These are phyloP conservation scores for Frankliniella intonsa DNA, from an alignment of 2,888 invertebrate species.

Conservation along the genomic window DNA sequence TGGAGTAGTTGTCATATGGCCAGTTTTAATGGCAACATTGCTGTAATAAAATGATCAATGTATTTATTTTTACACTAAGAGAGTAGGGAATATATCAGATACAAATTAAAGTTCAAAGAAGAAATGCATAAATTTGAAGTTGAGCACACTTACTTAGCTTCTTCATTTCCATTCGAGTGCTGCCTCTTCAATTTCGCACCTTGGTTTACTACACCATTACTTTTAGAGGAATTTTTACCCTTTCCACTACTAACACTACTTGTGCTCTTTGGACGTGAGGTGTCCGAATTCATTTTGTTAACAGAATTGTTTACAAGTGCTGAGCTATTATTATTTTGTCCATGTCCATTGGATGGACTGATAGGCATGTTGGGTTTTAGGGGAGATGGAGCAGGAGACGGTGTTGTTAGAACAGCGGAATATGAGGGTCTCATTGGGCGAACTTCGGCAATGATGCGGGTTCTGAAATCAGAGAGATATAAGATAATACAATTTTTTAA, in stretches of 20 bases:
- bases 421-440: constrained; percentile 83
- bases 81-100: not conserved
- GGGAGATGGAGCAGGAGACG: constrained; percentile 46
- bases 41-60: constrained; percentile 2
- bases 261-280: not conserved
- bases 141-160: constrained; percentile 32
- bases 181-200: constrained; percentile 45
- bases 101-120: not conserved
- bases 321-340: not conserved
- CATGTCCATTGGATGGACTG: not conserved
- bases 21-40: constrained; percentile 14
- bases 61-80: not conserved
- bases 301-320: not conserved
- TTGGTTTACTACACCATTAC: constrained; percentile 34
- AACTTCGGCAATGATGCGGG: constrained; percentile 39
- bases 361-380: constrained; percentile 41
- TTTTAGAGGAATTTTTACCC: constrained; percentile 28
- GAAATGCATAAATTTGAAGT: not conserved
- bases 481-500: constrained; percentile 20
- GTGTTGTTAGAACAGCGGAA: constrained; percentile 75
- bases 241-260: not conserved
- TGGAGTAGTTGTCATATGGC: constrained; percentile 2
- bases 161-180: constrained; percentile 35
- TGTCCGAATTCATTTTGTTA: not conserved
- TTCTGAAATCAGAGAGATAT: constrained; percentile 21